Evolutionary conservation across 2,113 vertebrate species (phyloP), one percentile per base, ranked within the genome.

Genomic region (Phasianus colchicus): DNA sequence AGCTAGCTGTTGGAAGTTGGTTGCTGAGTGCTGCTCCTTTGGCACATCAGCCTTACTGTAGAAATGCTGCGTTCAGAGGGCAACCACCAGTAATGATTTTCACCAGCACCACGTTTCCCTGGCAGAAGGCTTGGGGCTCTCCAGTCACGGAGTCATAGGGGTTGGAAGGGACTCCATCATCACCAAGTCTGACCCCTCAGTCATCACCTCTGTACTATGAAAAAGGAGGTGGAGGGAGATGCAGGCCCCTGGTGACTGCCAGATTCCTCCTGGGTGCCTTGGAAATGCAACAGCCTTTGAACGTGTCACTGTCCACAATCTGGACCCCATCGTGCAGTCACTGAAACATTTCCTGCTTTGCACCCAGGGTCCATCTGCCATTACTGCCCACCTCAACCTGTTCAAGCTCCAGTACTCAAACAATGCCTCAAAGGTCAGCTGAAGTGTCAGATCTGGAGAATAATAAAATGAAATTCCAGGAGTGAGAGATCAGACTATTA

Each of bases 181-280:
- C 27, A 54, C 29, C 27, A 54, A 54, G 27, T 54, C 27, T 11
- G 12, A 16, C 27, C 27, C 15, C 27, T 29, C 52, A 54, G 52
- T 12, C 47, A 40, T 29, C 22, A 10, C 22, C 34, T 52, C 20
- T 4, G 16, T 0, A 0, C 21, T 34, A 21, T 0, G 2, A 48
- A 65, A 91, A 43, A 48, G 63, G 48, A 94, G 15, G 25, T 5
- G 16, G 55, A 86, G 10, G 34, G 8, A 52, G 29, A n/a, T 19
- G 54, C 75, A 89, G 25, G 20, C 58, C 45, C 81, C 47, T 1
- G 1, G 45, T 0, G 0, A 13, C n/a, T 32, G 30, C 42, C 61
- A 67, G 22, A 27, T 57, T 78, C 57, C 63, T 69, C 10, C 32
- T 20, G 6, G 0, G 0, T 25, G 30, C 36, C 71, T 81, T 25